Evolutionary conservation across 2,113 vertebrate genomes (phyloP), one percentile per base, ranked within the genome.

Genomic region (Mobula hypostoma): DNA sequence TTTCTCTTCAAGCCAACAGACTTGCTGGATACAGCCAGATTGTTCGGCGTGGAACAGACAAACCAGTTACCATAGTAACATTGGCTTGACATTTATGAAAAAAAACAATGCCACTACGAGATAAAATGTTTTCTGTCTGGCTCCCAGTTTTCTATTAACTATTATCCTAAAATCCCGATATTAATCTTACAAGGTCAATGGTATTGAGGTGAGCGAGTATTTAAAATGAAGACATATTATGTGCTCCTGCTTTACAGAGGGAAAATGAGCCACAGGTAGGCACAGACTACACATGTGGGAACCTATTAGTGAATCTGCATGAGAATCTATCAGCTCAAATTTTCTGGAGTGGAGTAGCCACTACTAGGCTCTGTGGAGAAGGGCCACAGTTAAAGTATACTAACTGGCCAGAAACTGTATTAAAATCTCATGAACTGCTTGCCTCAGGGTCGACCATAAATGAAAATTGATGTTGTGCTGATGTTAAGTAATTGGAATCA

Each of bases 31-130:
- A 68, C 8, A 72, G 90, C 90, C 90, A 92, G 19, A 32, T 36
- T 92, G 66, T 72, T 92, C 32, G 90, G 82, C 21, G 17, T 7
- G 82, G 82, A 85, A 85, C 90, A 72, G 90, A 15, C 90, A 40
- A 36, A 92, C 36, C 66, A 72, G 36, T 92, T n/a, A 48, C 90
- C 63, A 92, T 92, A 48, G 66, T 32, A 92, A 70, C 58, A 32
- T 32, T 70, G 90, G 72, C 90, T n/a, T 88, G 85, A 88, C 85
- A 66, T 63, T 61, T 88, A 61, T 63, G 29, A 58, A 66, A 66
- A 88, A 29, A 7, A 12, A 17, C 27, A 29, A n/a, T 88, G 11
- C 12, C 85, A 56, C 21, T 24, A 11, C 61, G n/a, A 68, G 66
- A 66, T 90, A 32, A 19, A 90, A 90, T 8, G 0, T 12, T 66